Base-by-base conservation (phyloP, 2,888 invertebrate species). In the Eilema depressum region DNA sequence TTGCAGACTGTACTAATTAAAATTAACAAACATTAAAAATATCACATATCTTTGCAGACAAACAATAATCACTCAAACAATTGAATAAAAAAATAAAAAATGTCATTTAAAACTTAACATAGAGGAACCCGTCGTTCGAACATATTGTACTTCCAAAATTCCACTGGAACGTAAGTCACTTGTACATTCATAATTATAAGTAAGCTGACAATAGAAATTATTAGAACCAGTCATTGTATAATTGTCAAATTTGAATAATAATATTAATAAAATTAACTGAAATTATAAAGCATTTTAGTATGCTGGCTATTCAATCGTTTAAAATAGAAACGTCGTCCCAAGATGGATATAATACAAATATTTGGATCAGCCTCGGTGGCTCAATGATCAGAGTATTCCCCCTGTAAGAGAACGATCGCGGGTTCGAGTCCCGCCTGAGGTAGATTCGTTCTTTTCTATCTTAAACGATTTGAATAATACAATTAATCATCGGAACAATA, bases 401-500 rank as follows among this genome's bases (percentile, higher is more conserved):
- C n/a, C n/a, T n/a, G n/a, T n/a, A n/a, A n/a, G n/a, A n/a, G n/a
- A n/a, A n/a, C n/a, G n/a, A n/a, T n/a, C n/a, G n/a, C n/a, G n/a
- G n/a, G n/a, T n/a, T n/a, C n/a, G n/a, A n/a, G n/a, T n/a, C n/a
- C n/a, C n/a, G n/a, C n/a, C n/a, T n/a, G n/a, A n/a, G n/a, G n/a
- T n/a, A n/a, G n/a, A n/a, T n/a, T n/a, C n/a, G n/a, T n/a, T n/a
- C n/a, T n/a, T n/a, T n/a, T n/a, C n/a, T n/a, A n/a, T n/a, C n/a
- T n/a, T n/a, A n/a, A n/a, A n/a, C n/a, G n/a, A n/a, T n/a, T n/a
- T n/a, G n/a, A n/a, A n/a, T 23, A 60, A 2, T 30, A 8, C 23
- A 30, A 37, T 78, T 81, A 89, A 63, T 90, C 85, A 33, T 88
- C 85, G 3, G 91, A 90, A 71, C 82, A 85, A 74, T 80, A 89